phyloP scores from a whole-genome alignment of 2,888 invertebrate species.

The Dynastes tityus region DNA sequence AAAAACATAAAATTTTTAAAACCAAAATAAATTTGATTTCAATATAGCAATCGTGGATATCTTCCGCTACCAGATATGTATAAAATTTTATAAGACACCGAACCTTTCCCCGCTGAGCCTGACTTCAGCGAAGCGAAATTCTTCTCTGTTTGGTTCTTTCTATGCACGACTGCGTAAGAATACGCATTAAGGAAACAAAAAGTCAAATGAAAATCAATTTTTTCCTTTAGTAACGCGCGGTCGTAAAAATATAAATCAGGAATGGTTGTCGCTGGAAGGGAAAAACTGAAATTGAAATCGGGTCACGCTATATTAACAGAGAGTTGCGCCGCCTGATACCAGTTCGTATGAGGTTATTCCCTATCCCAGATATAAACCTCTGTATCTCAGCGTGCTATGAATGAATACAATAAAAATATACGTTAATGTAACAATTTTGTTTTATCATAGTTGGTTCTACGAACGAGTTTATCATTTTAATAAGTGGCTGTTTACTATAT shows the following conservation, averaged over 20 bases:
- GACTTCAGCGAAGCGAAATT: not conserved
- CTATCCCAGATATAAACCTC: not conserved
- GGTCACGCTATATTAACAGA: constrained; percentile 28
- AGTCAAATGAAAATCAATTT: constrained; percentile 35
- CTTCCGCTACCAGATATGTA: not conserved
- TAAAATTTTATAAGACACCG: not conserved
- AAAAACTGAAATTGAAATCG: constrained; percentile 20
- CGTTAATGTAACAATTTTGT: too few species aligned
- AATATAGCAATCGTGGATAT: too few species aligned
- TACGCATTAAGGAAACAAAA: constrained; percentile 16
- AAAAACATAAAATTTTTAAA: too few species aligned
- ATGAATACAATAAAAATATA: not conserved
- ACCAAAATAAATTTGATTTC: too few species aligned
- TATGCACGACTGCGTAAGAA: constrained; percentile 25
- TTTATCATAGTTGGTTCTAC: too few species aligned
- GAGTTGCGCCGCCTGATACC: constrained; percentile 10
- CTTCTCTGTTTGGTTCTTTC: not conserved
- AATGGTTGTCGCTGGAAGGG: constrained; percentile 12
- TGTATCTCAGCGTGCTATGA: not conserved
- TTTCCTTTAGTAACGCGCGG: constrained; percentile 5
- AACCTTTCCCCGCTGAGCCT: not conserved
- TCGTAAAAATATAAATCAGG: constrained; percentile 32
- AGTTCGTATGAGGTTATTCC: not conserved
- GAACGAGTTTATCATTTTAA: too few species aligned
- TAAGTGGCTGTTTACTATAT: too few species aligned